phyloP scores from a whole-genome alignment of 2,113 vertebrate genomes.

The Phoxinus phoxinus region DNA sequence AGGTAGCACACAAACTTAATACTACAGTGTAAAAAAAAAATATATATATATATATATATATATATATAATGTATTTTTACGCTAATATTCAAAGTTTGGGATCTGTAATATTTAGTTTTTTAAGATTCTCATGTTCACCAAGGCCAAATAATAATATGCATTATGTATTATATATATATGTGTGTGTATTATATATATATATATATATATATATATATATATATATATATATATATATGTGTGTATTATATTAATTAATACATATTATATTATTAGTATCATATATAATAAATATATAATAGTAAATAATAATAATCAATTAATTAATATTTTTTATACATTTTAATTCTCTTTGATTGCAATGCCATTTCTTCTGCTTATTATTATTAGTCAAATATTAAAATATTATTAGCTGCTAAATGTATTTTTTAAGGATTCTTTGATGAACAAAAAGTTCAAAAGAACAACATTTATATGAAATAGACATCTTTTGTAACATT shows the following conservation, averaged over 20 bases:
- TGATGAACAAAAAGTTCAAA: not conserved
- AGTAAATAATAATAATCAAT: not conserved
- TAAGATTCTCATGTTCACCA: not conserved
- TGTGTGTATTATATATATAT: too few species aligned
- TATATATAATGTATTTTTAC: not conserved
- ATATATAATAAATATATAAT: not conserved
- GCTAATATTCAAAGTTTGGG: not conserved
- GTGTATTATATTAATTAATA: not conserved
- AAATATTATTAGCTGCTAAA: not conserved
- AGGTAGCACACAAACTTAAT: conserved; percentile 77
- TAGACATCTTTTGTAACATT: not conserved
- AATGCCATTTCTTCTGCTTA: not conserved
- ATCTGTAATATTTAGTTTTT: not conserved
- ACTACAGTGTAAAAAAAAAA: not conserved
- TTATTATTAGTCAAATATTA: not conserved
- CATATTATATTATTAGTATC: not conserved
- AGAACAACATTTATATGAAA: not conserved
- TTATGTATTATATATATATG: not conserved
- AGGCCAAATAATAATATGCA: not conserved
- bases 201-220: too few species aligned
- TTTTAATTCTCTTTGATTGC: not conserved
- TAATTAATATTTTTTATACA: not conserved
- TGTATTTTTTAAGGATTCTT: not conserved
- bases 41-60: too few species aligned
- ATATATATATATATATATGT: too few species aligned